phyloP scores from a whole-genome alignment of 2,888 invertebrate genomes.

The Orthosia incerta region DNA sequence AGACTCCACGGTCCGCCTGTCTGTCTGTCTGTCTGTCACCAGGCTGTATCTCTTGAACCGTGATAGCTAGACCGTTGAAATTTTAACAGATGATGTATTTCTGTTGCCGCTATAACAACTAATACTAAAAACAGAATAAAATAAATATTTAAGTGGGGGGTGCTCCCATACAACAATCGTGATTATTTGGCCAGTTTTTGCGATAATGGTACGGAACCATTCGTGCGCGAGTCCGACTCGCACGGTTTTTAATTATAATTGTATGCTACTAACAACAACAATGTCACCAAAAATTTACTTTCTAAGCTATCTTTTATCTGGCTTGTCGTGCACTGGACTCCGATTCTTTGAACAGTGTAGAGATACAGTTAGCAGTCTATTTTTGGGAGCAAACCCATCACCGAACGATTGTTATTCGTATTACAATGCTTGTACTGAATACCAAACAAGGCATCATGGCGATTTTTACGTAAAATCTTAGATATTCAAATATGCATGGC shows the following conservation, averaged over 20 bases:
- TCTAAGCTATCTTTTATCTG: background rate
- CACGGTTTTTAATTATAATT: background rate
- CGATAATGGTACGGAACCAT: too few species aligned
- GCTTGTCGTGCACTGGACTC: background rate
- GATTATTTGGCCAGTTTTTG: too few species aligned
- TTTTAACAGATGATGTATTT: too few species aligned
- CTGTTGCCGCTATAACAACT: too few species aligned
- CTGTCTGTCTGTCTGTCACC: too few species aligned
- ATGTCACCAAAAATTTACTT: background rate
- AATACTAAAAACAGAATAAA: too few species aligned
- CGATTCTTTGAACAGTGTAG: background rate
- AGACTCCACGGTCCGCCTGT: too few species aligned
- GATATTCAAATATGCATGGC: constrained; percentile 38
- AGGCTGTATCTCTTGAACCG: too few species aligned
- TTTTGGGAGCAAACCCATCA: constrained; percentile 29
- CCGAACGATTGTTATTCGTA: constrained; percentile 31
- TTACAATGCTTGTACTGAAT: constrained; percentile 40
- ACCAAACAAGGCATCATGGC: constrained; percentile 23
- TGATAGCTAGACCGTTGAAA: too few species aligned
- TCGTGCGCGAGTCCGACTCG: too few species aligned
- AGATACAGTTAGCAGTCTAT: constrained; percentile 24
- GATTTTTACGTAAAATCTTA: constrained; percentile 46
- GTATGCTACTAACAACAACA: background rate
- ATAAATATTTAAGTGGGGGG: too few species aligned
- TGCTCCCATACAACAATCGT: too few species aligned